Percentiles rank a stretch among this genome's conserved stretches.
phyloP scores from a whole-genome alignment of 2,113 vertebrate species.

The Paralichthys olivaceus region DNA sequence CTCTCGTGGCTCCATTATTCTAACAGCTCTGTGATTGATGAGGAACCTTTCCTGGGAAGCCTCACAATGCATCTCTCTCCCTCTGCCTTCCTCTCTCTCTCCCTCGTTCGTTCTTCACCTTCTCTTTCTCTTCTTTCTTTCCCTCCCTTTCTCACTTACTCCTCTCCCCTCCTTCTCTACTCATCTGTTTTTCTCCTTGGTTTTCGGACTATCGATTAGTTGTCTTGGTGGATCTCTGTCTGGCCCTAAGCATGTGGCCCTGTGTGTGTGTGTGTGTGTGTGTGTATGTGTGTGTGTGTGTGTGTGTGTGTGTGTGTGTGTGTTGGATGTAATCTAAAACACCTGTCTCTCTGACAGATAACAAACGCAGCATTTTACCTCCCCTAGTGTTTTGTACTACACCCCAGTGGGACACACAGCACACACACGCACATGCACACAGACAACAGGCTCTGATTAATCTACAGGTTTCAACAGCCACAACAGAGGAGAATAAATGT shows the following conservation, averaged over 20 bases:
- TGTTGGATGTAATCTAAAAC: slow-evolving; percentile 77
- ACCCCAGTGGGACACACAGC: slow-evolving; percentile 53
- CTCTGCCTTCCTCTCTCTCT: slow-evolving; percentile 18
- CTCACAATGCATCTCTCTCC: slow-evolving; percentile 77
- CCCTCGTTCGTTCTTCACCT: slow-evolving; percentile 21
- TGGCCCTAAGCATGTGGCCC: slow-evolving; percentile 64
- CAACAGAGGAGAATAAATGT: slow-evolving; percentile 57
- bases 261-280: slow-evolving; percentile 41
- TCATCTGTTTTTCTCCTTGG: slow-evolving; percentile 60
- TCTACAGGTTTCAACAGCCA: slow-evolving; percentile 56
- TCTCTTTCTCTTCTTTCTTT: slow-evolving; percentile 1
- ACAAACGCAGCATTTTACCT: slow-evolving; percentile 81
- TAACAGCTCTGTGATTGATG: slow-evolving; percentile 85
- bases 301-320: slow-evolving; percentile 54
- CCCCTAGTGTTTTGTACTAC: slow-evolving; percentile 74
- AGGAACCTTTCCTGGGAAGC: slow-evolving; percentile 74
- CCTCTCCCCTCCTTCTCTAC: slow-evolving; percentile 30
- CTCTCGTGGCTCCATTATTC: slow-evolving; percentile 68
- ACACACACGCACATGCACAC: slow-evolving; percentile 21
- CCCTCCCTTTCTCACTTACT: slow-evolving; percentile 18
- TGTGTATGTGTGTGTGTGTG: slow-evolving; percentile 38
- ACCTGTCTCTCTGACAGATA: slow-evolving; percentile 83
- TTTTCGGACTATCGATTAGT: slow-evolving; percentile 80
- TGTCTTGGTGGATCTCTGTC: slow-evolving; percentile 80
- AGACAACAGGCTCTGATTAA: slow-evolving; percentile 62